Evolutionary conservation across 2,888 invertebrate genomes (phyloP).

Genomic region (Acronicta aceris): DNA sequence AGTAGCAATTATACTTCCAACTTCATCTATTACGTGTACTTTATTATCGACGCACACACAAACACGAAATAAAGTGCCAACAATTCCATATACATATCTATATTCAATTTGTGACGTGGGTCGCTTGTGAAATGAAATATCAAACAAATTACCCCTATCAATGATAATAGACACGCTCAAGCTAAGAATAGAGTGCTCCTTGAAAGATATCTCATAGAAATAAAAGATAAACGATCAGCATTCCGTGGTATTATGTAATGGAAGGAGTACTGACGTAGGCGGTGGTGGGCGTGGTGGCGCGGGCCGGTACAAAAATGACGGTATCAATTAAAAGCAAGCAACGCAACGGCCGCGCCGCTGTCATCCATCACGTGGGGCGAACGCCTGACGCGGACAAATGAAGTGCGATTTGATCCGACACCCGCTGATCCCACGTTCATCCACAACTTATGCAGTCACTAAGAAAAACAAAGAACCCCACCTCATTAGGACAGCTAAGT

Average conservation of each 20-base stretch:
- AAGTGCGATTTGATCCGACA: conserved; percentile 86
- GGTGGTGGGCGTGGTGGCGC: conserved; percentile 21
- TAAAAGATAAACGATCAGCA: conserved; percentile 63
- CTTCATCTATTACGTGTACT: conserved; percentile 10
- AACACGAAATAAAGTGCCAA: not conserved
- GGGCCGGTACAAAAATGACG: conserved; percentile 77
- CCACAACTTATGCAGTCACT: conserved; percentile 84
- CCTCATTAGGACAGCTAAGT: conserved; percentile 83
- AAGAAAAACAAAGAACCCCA: conserved; percentile 81
- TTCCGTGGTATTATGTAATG: conserved; percentile 65
- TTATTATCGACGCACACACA: conserved; percentile 10
- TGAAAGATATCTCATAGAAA: conserved; percentile 59
- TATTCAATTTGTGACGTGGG: conserved; percentile 55
- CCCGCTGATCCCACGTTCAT: conserved; percentile 80
- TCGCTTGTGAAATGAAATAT: conserved; percentile 65
- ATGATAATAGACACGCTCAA: conserved; percentile 66
- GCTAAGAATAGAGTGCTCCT: conserved; percentile 48
- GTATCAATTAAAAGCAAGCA: conserved; percentile 84
- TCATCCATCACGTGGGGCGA: conserved; percentile 80
- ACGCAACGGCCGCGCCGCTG: conserved; percentile 66
- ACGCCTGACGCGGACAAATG: conserved; percentile 86
- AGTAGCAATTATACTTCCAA: conserved; percentile 4
- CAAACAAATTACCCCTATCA: conserved; percentile 68
- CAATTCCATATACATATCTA: conserved; percentile 18
- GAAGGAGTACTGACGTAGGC: conserved; percentile 52